Percentiles rank a stretch among this genome's conserved stretches.
phyloP scores from a whole-genome alignment of 2,797 vertebrate species.

The Nannoperca australis region DNA sequence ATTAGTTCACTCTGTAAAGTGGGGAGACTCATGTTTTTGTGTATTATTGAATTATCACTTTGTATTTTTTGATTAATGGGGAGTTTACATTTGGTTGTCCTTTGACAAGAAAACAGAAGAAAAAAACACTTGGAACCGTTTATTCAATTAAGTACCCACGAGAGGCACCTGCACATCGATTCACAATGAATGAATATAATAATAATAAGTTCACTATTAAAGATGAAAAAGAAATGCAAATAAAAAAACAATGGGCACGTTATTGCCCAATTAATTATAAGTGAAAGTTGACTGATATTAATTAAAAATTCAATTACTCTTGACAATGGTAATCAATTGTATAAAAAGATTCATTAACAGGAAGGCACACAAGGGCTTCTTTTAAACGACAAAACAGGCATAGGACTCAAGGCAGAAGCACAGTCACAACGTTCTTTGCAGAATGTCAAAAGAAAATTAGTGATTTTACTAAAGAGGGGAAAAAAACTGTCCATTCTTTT shows the following conservation, averaged over 20 bases:
- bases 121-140: slow-evolving; percentile 8
- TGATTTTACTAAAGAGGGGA: slow-evolving; percentile 19
- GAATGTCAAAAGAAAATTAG: slow-evolving; percentile 27
- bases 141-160: slow-evolving; percentile 50
- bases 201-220: slow-evolving; percentile 41
- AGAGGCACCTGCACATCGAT: slow-evolving; percentile 64
- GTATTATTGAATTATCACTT: slow-evolving; percentile 31
- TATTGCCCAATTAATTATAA: slow-evolving; percentile 73
- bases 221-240: slow-evolving; percentile 71
- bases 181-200: slow-evolving; percentile 12
- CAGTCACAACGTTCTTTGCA: slow-evolving; percentile 16
- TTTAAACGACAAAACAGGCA: slow-evolving; percentile 57
- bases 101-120: slow-evolving; percentile 37
- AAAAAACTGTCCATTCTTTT: not conserved
- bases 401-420: slow-evolving; percentile 36
- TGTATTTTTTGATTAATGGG: slow-evolving; percentile 40
- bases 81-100: slow-evolving; percentile 30
- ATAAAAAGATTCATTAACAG: slow-evolving; percentile 73
- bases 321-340: slow-evolving; percentile 82
- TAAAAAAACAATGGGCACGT: slow-evolving; percentile 46
- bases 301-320: slow-evolving; percentile 84
- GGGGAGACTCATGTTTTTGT: slow-evolving; percentile 2
- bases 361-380: slow-evolving; percentile 51
- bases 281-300: slow-evolving; percentile 75
- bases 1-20: not conserved